Percentiles rank a stretch among this genome's conserved stretches.
Evolutionary conservation across 2,113 vertebrate genomes (phyloP).

Genomic region (Mormoops blainvillei): DNA sequence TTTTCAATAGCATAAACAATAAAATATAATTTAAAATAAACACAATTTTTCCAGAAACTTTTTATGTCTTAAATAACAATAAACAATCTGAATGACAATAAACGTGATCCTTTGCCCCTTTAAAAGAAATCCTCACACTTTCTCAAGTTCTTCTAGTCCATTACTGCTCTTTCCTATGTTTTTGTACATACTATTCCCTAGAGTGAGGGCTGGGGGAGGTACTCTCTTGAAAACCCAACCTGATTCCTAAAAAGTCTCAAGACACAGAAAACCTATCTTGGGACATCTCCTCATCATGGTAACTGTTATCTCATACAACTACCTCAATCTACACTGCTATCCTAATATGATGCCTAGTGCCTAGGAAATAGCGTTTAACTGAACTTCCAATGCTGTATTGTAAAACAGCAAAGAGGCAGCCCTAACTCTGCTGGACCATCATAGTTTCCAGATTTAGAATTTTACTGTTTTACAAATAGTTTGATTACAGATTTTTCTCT

Average conservation of each 20-base stretch:
- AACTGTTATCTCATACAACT: background rate
- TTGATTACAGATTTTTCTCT: background rate
- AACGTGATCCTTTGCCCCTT: background rate
- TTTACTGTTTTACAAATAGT: background rate
- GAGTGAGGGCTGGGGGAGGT: background rate
- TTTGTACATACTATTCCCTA: background rate
- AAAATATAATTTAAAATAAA: too few species aligned
- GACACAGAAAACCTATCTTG: background rate
- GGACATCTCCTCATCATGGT: background rate
- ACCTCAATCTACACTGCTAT: background rate
- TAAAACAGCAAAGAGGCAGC: background rate
- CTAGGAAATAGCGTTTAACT: background rate
- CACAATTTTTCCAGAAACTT: too few species aligned
- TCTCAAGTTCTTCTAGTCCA: background rate
- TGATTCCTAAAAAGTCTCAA: background rate
- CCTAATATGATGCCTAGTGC: background rate
- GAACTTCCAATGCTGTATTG: background rate
- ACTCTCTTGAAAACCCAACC: background rate
- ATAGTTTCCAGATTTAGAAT: background rate
- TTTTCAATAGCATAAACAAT: background rate
- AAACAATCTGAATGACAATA: too few species aligned
- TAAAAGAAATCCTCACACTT: conserved; percentile 1
- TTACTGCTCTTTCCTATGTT: background rate
- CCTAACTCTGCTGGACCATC: background rate
- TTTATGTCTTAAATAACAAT: background rate